These are phyloP conservation scores for Drosophila leonis DNA, from an alignment of 2,888 invertebrate genomes.

Conservation along the genomic window DNA sequence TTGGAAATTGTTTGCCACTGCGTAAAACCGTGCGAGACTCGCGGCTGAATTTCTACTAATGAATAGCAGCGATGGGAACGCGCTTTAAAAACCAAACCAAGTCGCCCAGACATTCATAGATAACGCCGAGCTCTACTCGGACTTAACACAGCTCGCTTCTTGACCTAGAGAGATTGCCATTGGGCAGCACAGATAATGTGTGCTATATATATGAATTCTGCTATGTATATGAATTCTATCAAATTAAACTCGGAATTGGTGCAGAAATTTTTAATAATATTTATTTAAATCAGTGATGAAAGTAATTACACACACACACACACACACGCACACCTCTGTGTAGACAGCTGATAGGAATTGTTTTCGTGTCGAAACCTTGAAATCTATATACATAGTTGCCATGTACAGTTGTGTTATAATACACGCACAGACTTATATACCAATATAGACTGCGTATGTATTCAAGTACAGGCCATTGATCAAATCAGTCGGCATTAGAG, in stretches of 20 bases:
- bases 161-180: slow-evolving; percentile 79
- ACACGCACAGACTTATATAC: slow-evolving; percentile 4
- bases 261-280: slow-evolving; percentile 64
- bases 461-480: slow-evolving; percentile 29
- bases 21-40: slow-evolving; percentile 63
- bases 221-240: neutral
- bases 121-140: slow-evolving; percentile 42
- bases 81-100: slow-evolving; percentile 58
- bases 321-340: slow-evolving; percentile 2
- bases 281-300: slow-evolving; percentile 58
- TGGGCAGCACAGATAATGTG: slow-evolving; percentile 42
- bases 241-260: slow-evolving; percentile 67
- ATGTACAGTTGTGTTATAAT: slow-evolving; percentile 37
- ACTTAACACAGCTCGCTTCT: slow-evolving; percentile 71
- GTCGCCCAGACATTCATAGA: slow-evolving; percentile 48
- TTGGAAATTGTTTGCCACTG: slow-evolving; percentile 15
- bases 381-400: slow-evolving; percentile 46
- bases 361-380: slow-evolving; percentile 62
- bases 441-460: neutral
- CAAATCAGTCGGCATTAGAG: slow-evolving; percentile 4
- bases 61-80: slow-evolving; percentile 51
- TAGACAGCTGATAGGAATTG: slow-evolving; percentile 47
- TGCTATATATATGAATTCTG: neutral
- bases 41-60: slow-evolving; percentile 75
- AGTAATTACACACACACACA: slow-evolving; percentile 63